Percentiles rank a stretch among this genome's conserved stretches.
phyloP scores from a whole-genome alignment of 2,113 vertebrate species.

The Microtus pennsylvanicus region DNA sequence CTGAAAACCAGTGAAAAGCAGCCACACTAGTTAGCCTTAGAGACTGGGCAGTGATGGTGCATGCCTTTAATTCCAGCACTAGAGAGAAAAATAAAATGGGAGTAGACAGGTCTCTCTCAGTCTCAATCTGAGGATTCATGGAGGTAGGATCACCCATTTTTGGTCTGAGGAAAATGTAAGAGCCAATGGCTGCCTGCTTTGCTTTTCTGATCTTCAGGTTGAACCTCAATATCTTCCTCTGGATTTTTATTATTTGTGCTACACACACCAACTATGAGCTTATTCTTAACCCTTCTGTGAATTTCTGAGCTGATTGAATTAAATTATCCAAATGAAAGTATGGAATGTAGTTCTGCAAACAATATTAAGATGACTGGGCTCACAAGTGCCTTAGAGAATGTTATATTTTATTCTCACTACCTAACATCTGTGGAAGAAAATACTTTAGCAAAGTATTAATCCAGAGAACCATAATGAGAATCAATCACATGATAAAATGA shows the following conservation, averaged over 20 bases:
- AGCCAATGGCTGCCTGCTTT: too few relatives aligned
- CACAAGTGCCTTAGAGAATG: not conserved
- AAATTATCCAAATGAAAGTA: slow-evolving; percentile 48
- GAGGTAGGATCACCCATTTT: too few relatives aligned
- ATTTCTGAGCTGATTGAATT: slow-evolving; percentile 31
- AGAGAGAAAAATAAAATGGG: too few relatives aligned
- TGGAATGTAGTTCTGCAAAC: not conserved
- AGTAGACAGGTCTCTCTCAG: too few relatives aligned
- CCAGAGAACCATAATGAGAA: not conserved
- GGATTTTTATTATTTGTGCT: not conserved
- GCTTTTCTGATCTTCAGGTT: too few relatives aligned
- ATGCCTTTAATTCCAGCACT: too few relatives aligned
- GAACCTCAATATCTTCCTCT: too few relatives aligned
- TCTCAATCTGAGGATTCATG: too few relatives aligned
- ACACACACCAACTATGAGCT: not conserved
- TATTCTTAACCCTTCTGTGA: slow-evolving; percentile 34
- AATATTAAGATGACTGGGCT: slow-evolving; percentile 27
- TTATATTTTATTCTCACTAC: not conserved
- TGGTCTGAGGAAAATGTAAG: too few relatives aligned
- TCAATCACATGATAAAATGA: not conserved
- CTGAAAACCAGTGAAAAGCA: too few relatives aligned
- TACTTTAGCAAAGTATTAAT: not conserved
- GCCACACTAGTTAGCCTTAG: too few relatives aligned
- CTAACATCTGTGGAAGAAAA: not conserved
- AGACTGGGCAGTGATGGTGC: too few relatives aligned